Base-by-base conservation (phyloP, 2,113 vertebrate genomes). In the Mionectes macconnelli region DNA sequence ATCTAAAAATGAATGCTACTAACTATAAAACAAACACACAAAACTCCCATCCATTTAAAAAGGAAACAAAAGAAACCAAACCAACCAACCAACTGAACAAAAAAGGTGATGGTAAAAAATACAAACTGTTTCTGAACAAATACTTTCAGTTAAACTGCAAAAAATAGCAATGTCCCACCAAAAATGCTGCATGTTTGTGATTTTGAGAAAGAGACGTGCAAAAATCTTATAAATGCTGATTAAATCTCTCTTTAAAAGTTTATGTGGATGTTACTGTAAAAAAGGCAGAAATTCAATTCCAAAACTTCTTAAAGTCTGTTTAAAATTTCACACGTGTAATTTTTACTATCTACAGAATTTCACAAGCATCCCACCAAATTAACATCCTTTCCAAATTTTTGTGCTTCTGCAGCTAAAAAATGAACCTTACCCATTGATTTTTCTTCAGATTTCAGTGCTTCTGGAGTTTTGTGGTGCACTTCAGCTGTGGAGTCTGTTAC, bases 401-500 rank as follows among this genome's bases (percentile, higher is more conserved):
- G 56, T 88, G 33, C 50, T 80, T 79, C 37, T 81, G 56, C 33
- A 64, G 35, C n/a, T 81, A 40, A 55, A 39, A 77, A 55, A 52
- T 21, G 10, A 62, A 49, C 30, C 98, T 98, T 95, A 99, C 99
- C 99, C 96, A 93, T 7, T 53, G 98, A 92, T 97, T 98, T 99
- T 8, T 99, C 99, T 74, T 99, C 99, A 42, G 94, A 87, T 94
- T 99, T 99, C 57, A 98, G 90, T 22, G 95, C 12, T 56, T 99
- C 99, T n/a, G 97, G 73, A 40, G 95, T 74, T 98, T 98, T 99
- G 52, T 97, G 96, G 16, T 96, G 89, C 14, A 93, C 90, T 87
- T 99, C 99, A 44, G 94, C 3, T 63, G 95, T 50, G 27, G 97
- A 93, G 14, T 98, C 98, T 37, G 96, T 64, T 37, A 88, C 80